Percentiles rank a stretch among this genome's conserved stretches.
Evolutionary conservation across 2,797 vertebrate genomes (phyloP).

Genomic region (Syngnathus acus): DNA sequence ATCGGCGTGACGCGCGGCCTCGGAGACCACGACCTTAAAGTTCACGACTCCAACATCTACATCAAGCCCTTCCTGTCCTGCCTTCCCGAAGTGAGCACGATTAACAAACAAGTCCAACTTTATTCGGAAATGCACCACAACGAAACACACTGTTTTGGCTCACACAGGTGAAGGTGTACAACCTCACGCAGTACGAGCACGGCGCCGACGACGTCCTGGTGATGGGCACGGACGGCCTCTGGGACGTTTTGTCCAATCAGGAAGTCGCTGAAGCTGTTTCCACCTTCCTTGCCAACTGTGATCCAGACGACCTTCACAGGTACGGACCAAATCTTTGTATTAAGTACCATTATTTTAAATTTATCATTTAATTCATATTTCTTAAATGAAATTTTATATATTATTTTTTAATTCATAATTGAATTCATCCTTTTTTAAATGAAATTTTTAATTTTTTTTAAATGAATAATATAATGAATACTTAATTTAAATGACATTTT

Average conservation of each 20-base stretch:
- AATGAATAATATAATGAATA: too few relatives aligned
- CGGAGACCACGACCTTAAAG: conserved; percentile 95
- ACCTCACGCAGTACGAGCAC: conserved; percentile 81
- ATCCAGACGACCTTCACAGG: conserved; percentile 93
- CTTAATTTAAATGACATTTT: too few relatives aligned
- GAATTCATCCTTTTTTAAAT: too few relatives aligned
- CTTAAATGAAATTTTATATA: too few relatives aligned
- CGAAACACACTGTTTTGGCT: neutral
- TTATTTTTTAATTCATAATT: too few relatives aligned
- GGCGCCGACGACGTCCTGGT: conserved; percentile 87
- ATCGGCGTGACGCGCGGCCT: conserved; percentile 95
- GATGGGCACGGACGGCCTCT: conserved; percentile 92
- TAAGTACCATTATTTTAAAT: too few relatives aligned
- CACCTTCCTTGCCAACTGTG: conserved; percentile 91
- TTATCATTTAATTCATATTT: too few relatives aligned
- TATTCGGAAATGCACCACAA: neutral
- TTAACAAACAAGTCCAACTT: neutral
- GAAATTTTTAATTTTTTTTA: too few relatives aligned
- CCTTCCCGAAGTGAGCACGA: conserved; percentile 82
- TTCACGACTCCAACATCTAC: conserved; percentile 96
- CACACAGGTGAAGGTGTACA: conserved; percentile 84
- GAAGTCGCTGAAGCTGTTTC: conserved; percentile 89
- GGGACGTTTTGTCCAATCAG: conserved; percentile 95
- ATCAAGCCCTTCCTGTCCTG: conserved; percentile 98
- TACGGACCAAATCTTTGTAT: conserved; percentile 25